Evolutionary conservation across 2,113 vertebrate genomes (phyloP).

Genomic region (Podilymbus podiceps): DNA sequence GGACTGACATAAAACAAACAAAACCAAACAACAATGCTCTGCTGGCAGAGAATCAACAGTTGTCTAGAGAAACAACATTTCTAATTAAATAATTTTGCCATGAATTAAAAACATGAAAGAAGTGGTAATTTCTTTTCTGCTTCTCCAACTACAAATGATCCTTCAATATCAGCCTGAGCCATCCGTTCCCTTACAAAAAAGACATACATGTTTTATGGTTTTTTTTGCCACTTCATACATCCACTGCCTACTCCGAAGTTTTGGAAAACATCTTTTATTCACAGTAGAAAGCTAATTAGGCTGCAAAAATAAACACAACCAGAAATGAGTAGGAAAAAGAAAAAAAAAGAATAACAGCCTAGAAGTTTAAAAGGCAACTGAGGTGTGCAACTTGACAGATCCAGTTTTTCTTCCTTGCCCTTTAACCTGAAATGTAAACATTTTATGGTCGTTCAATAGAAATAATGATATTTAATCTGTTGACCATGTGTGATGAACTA

Average conservation of each 20-base stretch:
- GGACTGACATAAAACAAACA: neutral
- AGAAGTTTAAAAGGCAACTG: neutral
- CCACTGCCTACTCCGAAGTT: neutral
- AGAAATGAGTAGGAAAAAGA: neutral
- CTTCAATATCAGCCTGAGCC: neutral
- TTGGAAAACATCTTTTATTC: neutral
- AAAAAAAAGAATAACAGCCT: neutral
- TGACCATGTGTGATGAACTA: neutral
- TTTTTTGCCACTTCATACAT: neutral
- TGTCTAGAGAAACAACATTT: neutral
- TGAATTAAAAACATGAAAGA: neutral
- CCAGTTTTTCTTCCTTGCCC: neutral
- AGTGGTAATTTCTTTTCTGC: neutral
- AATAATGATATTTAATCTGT: neutral
- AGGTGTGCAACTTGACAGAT: neutral
- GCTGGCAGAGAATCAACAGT: neutral
- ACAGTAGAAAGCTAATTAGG: neutral
- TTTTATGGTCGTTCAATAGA: neutral
- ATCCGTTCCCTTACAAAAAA: neutral
- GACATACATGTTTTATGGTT: fast-evolving
- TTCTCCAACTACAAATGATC: neutral
- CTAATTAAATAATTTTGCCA: neutral
- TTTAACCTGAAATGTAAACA: neutral
- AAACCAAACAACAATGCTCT: neutral
- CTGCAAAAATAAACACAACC: neutral